Base-by-base conservation (phyloP, 2,113 vertebrate genomes). In the Toxostoma redivivum region DNA sequence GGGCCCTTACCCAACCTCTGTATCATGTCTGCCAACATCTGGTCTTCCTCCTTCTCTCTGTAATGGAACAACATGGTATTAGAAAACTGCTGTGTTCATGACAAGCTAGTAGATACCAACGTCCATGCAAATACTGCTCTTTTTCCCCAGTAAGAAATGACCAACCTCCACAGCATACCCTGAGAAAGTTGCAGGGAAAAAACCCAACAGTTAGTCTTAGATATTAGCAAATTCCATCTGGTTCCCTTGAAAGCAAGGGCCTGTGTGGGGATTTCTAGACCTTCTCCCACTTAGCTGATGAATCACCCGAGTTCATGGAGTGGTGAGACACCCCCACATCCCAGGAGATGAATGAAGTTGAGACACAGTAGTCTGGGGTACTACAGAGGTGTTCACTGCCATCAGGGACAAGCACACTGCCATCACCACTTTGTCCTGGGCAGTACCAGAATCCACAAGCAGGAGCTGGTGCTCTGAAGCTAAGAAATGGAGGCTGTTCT, bases 41-140 rank as follows among this genome's bases (percentile, higher is more conserved):
- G 98, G 88, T 99, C 99, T 90, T 99, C 99, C 64, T 99, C 99
- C n/a, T 95, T 98, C 91, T 99, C 99, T 94, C 99, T 99, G 93
- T 25, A 98, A 97, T 60, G 57, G 56, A 90, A 95, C 30, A 92
- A 31, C 3, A 61, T 0, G 3, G 8, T 8, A 62, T 92, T 14
- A 93, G 74, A 37, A 64, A 74, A 81, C n/a, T 31, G 42, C 47
- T 7, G 2, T 35, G 45, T 19, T 60, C 47, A 66, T 15, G 44
- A 47, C 45, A 83, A 86, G 38, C 37, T 62, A 27, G 27, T 51
- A 51, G 50, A 57, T 33, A 58, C 14, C 10, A 24, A 88, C 90
- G 74, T 3, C 18, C 66, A 45, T 4, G 7, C 5, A 88, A 81
- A 79, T 23, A 19, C 35, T 72, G 24, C 33, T 37, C 21, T 62